These are phyloP conservation scores for Pecten maximus DNA, from an alignment of 2,888 invertebrate species.

Conservation along the genomic window DNA sequence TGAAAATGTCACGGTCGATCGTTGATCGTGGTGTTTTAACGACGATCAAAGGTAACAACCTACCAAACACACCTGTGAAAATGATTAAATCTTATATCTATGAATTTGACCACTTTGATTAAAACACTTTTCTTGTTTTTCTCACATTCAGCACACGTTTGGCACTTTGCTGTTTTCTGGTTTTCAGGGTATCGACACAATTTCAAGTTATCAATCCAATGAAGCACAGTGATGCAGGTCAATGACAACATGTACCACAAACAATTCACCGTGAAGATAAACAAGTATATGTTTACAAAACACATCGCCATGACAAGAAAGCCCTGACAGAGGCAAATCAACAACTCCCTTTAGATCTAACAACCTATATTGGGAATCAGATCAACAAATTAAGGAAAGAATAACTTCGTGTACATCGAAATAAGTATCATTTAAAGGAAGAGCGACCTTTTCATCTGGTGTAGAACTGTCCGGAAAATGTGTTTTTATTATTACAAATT, in stretches of 20 bases:
- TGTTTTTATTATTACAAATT: no score
- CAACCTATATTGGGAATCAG: not conserved
- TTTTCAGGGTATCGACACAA: not conserved
- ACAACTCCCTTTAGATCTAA: not conserved
- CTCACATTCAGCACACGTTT: not conserved
- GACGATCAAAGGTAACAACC: not conserved
- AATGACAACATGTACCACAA: not conserved
- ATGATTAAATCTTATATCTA: constrained; percentile 2
- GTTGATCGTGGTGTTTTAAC: not conserved
- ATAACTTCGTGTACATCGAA: no score
- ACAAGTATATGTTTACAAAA: not conserved
- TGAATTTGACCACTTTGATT: constrained; percentile 30
- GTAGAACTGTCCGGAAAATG: no score
- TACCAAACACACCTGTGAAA: not conserved
- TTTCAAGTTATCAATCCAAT: not conserved
- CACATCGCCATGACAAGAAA: not conserved
- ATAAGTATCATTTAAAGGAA: no score
- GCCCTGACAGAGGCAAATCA: no score
- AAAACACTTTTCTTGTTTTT: constrained; percentile 15
- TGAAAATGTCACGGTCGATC: constrained; percentile 13
- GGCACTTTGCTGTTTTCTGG: not conserved
- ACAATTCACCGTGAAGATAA: not conserved
- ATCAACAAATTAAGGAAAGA: no score
- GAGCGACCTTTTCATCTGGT: no score
- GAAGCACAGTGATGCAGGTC: not conserved